Evolutionary conservation across 2,888 invertebrate species (phyloP).

Genomic region (Crematogaster levior): DNA sequence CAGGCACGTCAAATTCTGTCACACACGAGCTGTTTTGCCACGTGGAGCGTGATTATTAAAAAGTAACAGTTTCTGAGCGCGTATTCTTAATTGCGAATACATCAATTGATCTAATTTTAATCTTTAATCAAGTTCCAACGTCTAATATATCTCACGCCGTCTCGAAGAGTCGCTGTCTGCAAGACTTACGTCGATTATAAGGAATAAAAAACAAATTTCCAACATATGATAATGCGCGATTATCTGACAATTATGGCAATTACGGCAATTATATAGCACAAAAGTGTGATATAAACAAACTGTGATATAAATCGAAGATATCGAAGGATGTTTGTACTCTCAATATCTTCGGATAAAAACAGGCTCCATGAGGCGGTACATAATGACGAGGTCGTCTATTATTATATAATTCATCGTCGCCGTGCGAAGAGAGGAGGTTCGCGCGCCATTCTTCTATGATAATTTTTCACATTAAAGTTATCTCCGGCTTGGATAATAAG

Average conservation of each 20-base stretch:
- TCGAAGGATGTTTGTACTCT: constrained; percentile 13
- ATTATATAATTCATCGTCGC: constrained; percentile 55
- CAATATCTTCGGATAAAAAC: constrained; percentile 30
- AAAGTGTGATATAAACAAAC: constrained; percentile 19
- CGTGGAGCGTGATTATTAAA: neutral
- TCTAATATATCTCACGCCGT: neutral
- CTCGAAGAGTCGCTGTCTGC: no score
- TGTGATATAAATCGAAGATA: constrained; percentile 16
- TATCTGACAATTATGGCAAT: neutral
- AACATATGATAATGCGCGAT: neutral
- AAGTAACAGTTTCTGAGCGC: neutral
- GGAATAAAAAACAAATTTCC: neutral
- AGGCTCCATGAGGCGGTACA: constrained; percentile 21
- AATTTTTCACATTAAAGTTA: constrained; percentile 55
- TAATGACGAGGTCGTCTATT: constrained; percentile 60
- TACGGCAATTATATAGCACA: neutral
- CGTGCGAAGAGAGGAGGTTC: neutral
- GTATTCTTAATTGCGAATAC: neutral
- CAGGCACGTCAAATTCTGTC: neutral
- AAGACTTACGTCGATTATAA: neutral
- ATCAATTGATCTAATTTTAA: neutral
- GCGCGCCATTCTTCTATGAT: constrained; percentile 52
- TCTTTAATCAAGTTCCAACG: neutral
- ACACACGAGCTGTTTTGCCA: neutral
- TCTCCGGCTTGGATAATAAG: constrained; percentile 60